phyloP scores from a whole-genome alignment of 2,113 vertebrate species.

The Podarcis raffonei region DNA sequence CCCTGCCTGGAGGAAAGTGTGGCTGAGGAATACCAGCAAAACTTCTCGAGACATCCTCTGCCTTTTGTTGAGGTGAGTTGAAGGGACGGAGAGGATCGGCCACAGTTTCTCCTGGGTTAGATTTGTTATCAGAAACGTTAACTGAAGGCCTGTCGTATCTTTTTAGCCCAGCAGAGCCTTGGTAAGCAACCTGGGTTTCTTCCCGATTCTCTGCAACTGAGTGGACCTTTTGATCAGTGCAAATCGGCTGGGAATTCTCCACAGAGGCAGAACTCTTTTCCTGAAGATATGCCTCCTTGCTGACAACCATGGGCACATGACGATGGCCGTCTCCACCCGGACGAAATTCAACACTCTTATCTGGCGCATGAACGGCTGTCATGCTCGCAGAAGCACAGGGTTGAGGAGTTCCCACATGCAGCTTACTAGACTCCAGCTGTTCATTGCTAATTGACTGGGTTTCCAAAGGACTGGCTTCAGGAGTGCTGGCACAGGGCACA shows the following conservation, averaged over 20 bases:
- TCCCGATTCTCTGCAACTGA: not conserved
- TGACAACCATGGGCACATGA: slow-evolving; percentile 12
- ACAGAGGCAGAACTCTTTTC: slow-evolving; percentile 39
- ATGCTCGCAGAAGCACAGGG: slow-evolving; percentile 12
- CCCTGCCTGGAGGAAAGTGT: slow-evolving; percentile 3
- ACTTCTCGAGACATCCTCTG: not conserved
- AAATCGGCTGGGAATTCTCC: slow-evolving; percentile 19
- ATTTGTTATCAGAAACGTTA: fast-evolving
- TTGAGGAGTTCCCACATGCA: not conserved
- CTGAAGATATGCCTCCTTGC: slow-evolving; percentile 31
- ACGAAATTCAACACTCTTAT: slow-evolving; percentile 10
- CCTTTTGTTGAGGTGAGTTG: slow-evolving; percentile 15
- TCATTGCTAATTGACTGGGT: slow-evolving; percentile 15
- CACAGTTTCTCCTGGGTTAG: fast-evolving
- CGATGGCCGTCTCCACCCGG: slow-evolving; percentile 10
- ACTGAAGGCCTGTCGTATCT: not conserved
- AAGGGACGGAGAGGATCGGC: not conserved
- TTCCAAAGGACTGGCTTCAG: slow-evolving; percentile 41
- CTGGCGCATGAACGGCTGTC: not conserved
- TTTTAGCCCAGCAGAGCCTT: not conserved
- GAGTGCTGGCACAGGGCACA: slow-evolving; percentile 8
- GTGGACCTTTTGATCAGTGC: not conserved
- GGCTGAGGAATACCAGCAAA: fast-evolving
- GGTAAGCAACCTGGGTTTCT: slow-evolving; percentile 26
- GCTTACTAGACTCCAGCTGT: slow-evolving; percentile 2